These are phyloP conservation scores for Drosophila dunni DNA, from an alignment of 1,140 invertebrate species.

Conservation along the genomic window DNA sequence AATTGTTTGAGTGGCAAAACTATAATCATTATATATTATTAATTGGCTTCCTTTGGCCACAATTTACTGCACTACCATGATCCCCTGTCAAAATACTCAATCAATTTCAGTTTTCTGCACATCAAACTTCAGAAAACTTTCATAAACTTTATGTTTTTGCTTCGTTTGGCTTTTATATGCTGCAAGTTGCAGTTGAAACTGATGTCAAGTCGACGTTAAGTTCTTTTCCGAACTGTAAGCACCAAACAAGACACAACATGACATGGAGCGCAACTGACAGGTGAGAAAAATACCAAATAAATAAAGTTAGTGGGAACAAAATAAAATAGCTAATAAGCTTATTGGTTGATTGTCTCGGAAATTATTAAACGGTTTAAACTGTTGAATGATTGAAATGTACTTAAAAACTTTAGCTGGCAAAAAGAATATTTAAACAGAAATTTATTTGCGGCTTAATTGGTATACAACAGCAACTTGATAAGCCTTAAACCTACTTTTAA, in stretches of 20 bases:
- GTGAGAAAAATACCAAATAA: constrained; percentile 18
- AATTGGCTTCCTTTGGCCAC: background rate
- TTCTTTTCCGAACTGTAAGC: constrained; percentile 48
- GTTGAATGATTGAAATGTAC: background rate
- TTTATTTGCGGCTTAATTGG: too few relatives aligned
- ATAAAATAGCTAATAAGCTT: background rate
- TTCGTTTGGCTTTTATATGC: background rate
- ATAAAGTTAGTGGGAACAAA: constrained; percentile 12
- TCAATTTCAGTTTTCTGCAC: constrained; percentile 10
- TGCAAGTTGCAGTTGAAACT: constrained; percentile 35
- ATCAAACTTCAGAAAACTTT: constrained; percentile 7
- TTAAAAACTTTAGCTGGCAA: background rate
- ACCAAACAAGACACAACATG: constrained; percentile 26
- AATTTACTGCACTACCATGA: background rate
- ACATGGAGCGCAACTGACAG: constrained; percentile 39
- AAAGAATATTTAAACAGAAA: background rate
- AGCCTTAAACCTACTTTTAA: too few relatives aligned
- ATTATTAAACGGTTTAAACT: constrained; percentile 2
- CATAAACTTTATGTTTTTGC: constrained; percentile 5
- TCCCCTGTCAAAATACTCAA: background rate
- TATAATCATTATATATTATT: constrained; percentile 5
- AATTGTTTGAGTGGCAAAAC: background rate
- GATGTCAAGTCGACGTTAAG: constrained; percentile 64
- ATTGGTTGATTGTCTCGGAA: background rate
- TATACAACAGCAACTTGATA: too few relatives aligned